Conservation (phyloP, 2,113 vertebrate genomes). For the Pseudolaguvia tuberculata region DNA sequence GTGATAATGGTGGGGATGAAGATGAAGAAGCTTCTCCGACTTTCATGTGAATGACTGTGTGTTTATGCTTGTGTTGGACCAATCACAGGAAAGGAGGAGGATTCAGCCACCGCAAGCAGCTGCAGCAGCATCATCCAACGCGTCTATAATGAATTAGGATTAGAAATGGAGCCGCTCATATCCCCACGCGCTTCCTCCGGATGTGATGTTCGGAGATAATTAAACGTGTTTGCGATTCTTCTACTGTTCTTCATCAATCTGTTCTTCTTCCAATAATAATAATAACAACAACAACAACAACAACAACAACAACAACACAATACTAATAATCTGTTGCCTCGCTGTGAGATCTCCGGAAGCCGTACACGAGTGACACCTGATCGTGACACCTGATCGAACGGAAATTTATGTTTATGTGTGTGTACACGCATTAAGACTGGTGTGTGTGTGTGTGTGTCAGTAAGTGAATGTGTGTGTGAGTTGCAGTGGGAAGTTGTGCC, state of each 20-base stretch:
- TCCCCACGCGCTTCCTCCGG: slow-evolving; percentile 1
- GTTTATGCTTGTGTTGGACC: not conserved
- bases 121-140: not conserved
- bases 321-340: not conserved
- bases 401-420: not conserved
- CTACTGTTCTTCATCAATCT: not conserved
- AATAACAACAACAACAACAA: too few relatives aligned
- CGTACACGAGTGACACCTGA: slow-evolving; percentile 7
- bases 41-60: slow-evolving; percentile 24
- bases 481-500: slow-evolving; percentile 50
- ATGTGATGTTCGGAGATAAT: not conserved
- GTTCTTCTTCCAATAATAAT: not conserved
- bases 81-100: slow-evolving; percentile 12
- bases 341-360: not conserved
- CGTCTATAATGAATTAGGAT: not conserved
- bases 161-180: slow-evolving; percentile 1
- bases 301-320: too few relatives aligned
- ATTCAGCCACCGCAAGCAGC: not conserved
- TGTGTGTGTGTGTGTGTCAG: not conserved
- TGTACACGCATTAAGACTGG: not conserved
- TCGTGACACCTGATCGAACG: not conserved
- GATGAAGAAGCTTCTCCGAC: not conserved
- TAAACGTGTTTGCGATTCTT: not conserved
- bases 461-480: not conserved
- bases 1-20: too few relatives aligned